These are phyloP conservation scores for Pristis pectinata DNA, from an alignment of 2,797 vertebrate genomes.

Conservation along the genomic window DNA sequence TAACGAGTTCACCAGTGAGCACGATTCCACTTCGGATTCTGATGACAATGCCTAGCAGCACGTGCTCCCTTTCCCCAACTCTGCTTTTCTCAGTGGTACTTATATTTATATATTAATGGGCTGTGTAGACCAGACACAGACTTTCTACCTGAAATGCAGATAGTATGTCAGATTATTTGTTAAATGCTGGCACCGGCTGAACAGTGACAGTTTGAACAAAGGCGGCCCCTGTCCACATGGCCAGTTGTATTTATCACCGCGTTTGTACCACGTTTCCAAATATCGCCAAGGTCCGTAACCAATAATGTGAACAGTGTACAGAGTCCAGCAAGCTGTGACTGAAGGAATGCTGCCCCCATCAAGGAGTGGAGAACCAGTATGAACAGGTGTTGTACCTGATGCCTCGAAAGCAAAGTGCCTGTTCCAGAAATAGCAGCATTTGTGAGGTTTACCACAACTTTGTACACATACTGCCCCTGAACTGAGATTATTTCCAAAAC, in stretches of 20 bases:
- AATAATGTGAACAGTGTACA: neutral
- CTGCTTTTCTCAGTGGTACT: neutral
- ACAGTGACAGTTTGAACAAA: neutral
- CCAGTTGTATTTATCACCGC: neutral
- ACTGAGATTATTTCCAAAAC: neutral
- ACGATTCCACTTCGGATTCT: constrained; percentile 72
- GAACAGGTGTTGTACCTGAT: neutral
- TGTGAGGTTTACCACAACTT: neutral
- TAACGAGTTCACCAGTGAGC: constrained; percentile 60
- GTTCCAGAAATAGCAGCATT: neutral
- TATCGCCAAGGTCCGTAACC: neutral
- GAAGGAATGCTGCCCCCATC: neutral
- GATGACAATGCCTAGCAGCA: constrained; percentile 61
- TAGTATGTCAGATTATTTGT: neutral
- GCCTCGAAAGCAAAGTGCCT: neutral
- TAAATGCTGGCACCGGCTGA: neutral
- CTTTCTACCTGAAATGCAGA: neutral
- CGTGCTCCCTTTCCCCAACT: neutral
- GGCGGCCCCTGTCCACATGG: too few relatives aligned
- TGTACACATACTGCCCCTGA: neutral
- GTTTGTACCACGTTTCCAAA: neutral
- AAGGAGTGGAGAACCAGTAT: neutral
- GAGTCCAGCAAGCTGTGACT: neutral
- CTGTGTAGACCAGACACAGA: neutral
- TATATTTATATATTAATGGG: neutral